A percentile compares a stretch with the other conserved stretches of the same genome.
phyloP scores from a whole-genome alignment of 2,888 invertebrate species.

The Anoncus sp. region DNA sequence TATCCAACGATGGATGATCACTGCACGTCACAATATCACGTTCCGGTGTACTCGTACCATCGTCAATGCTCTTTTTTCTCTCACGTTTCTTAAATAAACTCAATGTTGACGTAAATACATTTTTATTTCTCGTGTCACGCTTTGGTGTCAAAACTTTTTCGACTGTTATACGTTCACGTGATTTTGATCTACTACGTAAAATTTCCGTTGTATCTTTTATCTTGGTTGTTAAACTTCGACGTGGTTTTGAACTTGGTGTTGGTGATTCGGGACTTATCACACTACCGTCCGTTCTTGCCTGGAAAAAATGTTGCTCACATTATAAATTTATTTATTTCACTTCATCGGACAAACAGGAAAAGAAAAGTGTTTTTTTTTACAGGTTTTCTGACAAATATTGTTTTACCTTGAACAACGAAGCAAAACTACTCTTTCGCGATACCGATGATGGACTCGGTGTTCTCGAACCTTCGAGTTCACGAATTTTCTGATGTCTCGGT shows the following conservation, averaged over 20 bases:
- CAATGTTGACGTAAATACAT: constrained; percentile 81
- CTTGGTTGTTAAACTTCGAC: constrained; percentile 80
- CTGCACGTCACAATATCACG: constrained; percentile 48
- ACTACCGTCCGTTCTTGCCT: constrained; percentile 78
- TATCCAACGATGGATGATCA: constrained; percentile 71
- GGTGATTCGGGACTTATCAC: constrained; percentile 81
- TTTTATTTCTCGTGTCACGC: constrained; percentile 78
- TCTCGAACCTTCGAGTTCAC: constrained; percentile 81
- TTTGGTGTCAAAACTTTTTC: constrained; percentile 76
- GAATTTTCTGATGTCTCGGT: constrained; percentile 81
- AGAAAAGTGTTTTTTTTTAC: background rate
- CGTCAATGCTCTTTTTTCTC: constrained; percentile 78
- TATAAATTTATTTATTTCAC: too few species aligned
- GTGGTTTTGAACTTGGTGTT: constrained; percentile 76
- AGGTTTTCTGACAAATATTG: background rate
- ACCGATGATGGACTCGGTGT: constrained; percentile 89
- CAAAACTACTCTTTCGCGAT: constrained; percentile 92
- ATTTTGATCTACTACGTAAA: constrained; percentile 81
- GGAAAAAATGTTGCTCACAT: too few species aligned
- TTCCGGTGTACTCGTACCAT: constrained; percentile 68
- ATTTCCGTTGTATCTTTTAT: constrained; percentile 82
- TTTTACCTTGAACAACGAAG: constrained; percentile 90
- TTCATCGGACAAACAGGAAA: too few species aligned
- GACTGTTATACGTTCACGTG: constrained; percentile 76
- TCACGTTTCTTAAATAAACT: constrained; percentile 81